Evolutionary conservation across 2,113 vertebrate genomes (phyloP), one percentile per base, ranked within the genome.

Genomic region (Castor canadensis): DNA sequence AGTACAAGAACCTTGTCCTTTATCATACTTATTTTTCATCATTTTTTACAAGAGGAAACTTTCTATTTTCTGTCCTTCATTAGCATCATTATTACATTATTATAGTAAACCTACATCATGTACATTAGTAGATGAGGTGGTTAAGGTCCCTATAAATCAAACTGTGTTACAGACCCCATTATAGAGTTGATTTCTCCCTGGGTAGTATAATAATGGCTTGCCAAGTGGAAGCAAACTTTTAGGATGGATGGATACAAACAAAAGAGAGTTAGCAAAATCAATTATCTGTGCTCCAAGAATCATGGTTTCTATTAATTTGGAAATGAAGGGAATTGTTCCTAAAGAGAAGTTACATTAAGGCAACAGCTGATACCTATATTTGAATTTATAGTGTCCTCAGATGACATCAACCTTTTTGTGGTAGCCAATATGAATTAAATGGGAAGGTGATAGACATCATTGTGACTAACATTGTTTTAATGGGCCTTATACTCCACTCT

Each of bases 241-340:
- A 89, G 38, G 43, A 91, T 56, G 91, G 76, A 95, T 24, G 60
- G 72, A 85, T 81, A 87, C 11, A 94, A 90, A 81, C 17, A 81
- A 76, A 64, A 90, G 19, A 49, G 17, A 19, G 40, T 43, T 92
- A 75, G 47, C 3, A 54, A 96, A 93, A 95, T 89, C 67, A 89
- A n/a, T n/a, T n/a, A n/a, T n/a, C 67, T 72, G 38, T 75, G 80
- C 83, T 16, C 52, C 58, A 92, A 84, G 40, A 60, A 30, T 26
- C 24, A 60, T 82, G 49, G 32, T 35, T 89, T 85, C 87, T 87
- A 87, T 95, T 93, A 96, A 95, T 93, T 93, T 88, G 22, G 13
- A 94, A 93, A 17, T 58, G 22, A 64, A 91, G 45, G 38, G 94
- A 96, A 85, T 76, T 90, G 66, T 92, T 86, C 38, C 45, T 80